Percentiles rank a stretch among this genome's conserved stretches.
Evolutionary conservation across 2,888 invertebrate genomes (phyloP).

Genomic region (Penaeus monodon): DNA sequence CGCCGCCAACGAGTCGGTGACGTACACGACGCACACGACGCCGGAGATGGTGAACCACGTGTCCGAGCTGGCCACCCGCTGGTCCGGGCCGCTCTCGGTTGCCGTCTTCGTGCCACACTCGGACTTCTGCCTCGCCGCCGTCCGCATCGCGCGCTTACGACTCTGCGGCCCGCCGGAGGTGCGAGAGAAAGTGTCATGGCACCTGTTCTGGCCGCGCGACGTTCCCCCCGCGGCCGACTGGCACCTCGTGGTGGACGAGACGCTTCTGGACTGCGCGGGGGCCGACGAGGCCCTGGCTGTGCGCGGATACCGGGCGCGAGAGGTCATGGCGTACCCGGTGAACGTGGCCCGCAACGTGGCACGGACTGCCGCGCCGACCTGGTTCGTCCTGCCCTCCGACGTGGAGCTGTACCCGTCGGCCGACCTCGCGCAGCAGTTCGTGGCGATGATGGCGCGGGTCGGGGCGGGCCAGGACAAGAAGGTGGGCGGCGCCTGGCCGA

Average conservation of each 20-base stretch:
- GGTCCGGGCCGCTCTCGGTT: slow-evolving; percentile 89
- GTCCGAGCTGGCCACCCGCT: slow-evolving; percentile 84
- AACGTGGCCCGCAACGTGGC: slow-evolving; percentile 93
- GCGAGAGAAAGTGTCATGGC: slow-evolving; percentile 86
- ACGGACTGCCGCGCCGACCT: slow-evolving; percentile 83
- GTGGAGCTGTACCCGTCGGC: slow-evolving; percentile 92
- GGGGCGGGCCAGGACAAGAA: slow-evolving; percentile 25
- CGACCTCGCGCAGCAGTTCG: slow-evolving; percentile 82
- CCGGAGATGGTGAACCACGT: slow-evolving; percentile 91
- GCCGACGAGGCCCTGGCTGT: slow-evolving; percentile 29
- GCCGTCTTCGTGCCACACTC: slow-evolving; percentile 88
- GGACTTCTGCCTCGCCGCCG: slow-evolving; percentile 83
- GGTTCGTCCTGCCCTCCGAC: slow-evolving; percentile 87
- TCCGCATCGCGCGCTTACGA: slow-evolving; percentile 81
- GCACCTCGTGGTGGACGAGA: slow-evolving; percentile 49
- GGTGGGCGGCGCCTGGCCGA: slow-evolving; percentile 73
- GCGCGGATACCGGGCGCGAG: slow-evolving; percentile 39
- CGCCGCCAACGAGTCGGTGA: slow-evolving; percentile 85
- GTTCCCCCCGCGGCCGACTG: slow-evolving; percentile 78
- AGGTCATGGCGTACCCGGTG: slow-evolving; percentile 82
- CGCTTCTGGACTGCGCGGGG: slow-evolving; percentile 43
- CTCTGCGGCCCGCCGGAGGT: slow-evolving; percentile 70
- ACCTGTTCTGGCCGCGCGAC: slow-evolving; percentile 87
- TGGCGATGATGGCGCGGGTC: slow-evolving; percentile 81
- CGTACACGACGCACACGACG: slow-evolving; percentile 94